A percentile compares a stretch with the other conserved stretches of the same genome.
Evolutionary conservation across 2,113 vertebrate species (phyloP).

Genomic region (Pterocles burchelli): DNA sequence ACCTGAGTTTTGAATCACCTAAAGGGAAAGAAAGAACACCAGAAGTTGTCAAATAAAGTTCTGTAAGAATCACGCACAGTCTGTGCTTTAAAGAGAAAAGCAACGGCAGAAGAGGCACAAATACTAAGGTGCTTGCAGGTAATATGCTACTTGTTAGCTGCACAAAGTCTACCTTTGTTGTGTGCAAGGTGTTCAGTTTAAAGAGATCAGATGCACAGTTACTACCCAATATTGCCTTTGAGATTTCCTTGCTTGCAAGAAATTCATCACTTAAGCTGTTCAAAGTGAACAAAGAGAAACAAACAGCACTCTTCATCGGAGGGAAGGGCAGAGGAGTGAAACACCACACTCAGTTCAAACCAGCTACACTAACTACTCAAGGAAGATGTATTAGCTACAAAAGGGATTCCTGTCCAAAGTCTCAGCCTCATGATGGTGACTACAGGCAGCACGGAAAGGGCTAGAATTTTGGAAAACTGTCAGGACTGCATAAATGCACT

Average conservation of each 20-base stretch:
- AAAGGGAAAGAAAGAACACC: neutral
- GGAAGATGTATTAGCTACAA: neutral
- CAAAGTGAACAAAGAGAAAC: neutral
- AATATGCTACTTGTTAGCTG: neutral
- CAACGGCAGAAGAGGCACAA: neutral
- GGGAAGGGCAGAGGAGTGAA: neutral
- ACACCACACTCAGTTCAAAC: neutral
- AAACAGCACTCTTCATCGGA: neutral
- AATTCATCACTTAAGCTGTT: neutral
- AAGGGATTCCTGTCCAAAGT: neutral
- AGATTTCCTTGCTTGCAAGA: neutral
- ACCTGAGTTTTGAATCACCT: slow-evolving; percentile 87
- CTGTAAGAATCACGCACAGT: neutral
- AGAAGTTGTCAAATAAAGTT: neutral
- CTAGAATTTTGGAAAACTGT: neutral
- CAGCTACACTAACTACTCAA: neutral
- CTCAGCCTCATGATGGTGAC: neutral
- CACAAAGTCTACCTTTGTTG: neutral
- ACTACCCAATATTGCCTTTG: neutral
- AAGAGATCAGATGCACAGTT: neutral
- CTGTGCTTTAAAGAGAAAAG: neutral
- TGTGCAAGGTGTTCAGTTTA: neutral
- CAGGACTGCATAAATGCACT: neutral
- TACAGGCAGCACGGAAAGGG: neutral
- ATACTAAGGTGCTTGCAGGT: neutral